A percentile compares a stretch with the other conserved stretches of the same genome.
Conservation (phyloP, 2,113 vertebrate species). For the Ophiodon elongatus region DNA sequence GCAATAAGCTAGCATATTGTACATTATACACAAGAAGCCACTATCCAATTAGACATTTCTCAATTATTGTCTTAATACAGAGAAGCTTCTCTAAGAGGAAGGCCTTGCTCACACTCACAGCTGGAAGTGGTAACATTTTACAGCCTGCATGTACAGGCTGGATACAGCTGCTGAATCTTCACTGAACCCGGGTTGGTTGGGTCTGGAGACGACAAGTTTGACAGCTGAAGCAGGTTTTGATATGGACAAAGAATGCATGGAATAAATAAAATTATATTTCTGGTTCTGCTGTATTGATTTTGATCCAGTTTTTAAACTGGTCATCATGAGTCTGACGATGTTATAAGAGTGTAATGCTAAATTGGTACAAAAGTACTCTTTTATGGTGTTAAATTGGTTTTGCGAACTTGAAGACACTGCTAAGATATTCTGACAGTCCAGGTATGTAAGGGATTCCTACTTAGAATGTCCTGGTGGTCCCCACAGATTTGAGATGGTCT, state of each 20-base stretch:
- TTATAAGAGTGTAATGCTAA: too few relatives aligned
- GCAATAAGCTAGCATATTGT: not conserved
- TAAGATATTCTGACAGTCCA: not conserved
- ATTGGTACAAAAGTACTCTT: too few relatives aligned
- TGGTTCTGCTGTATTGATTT: too few relatives aligned
- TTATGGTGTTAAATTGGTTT: not conserved
- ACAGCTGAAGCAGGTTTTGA: too few relatives aligned
- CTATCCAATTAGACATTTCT: too few relatives aligned
- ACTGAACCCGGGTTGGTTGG: not conserved
- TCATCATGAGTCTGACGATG: too few relatives aligned
- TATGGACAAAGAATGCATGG: too few relatives aligned
- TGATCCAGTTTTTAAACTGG: too few relatives aligned
- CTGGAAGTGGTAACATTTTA: not conserved
- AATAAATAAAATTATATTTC: too few relatives aligned
- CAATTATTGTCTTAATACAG: not conserved
- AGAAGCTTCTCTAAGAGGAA: not conserved
- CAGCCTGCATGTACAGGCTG: too few relatives aligned
- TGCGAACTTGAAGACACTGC: not conserved
- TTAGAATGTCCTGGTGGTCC: not conserved
- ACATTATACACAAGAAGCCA: not conserved
- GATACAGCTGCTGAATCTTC: not conserved
- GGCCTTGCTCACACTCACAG: not conserved
- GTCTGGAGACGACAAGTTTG: not conserved
- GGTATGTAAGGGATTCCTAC: not conserved
- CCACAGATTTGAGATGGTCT: not conserved